phyloP scores from a whole-genome alignment of 1,140 invertebrate species.

The Lordiphosa collinella region DNA sequence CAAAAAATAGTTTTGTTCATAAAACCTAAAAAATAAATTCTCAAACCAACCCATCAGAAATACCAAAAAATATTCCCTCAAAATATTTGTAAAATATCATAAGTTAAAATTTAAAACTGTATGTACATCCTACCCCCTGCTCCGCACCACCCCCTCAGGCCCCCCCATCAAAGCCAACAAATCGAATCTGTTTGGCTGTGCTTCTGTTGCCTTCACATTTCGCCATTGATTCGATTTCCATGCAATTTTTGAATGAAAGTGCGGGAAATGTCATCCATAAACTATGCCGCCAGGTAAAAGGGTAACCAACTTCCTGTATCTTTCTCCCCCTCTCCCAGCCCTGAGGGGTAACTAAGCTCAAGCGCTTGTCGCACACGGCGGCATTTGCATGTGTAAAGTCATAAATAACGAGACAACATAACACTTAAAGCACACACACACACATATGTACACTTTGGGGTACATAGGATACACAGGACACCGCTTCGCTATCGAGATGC shows the following conservation, averaged over 20 bases:
- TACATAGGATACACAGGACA: slow-evolving; percentile 11
- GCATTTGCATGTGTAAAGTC: slow-evolving; percentile 76
- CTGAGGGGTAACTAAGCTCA: slow-evolving; percentile 59
- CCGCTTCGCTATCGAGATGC: slow-evolving; percentile 63
- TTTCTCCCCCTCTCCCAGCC: neutral
- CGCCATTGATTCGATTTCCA: slow-evolving; percentile 70
- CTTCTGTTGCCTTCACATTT: slow-evolving; percentile 17
- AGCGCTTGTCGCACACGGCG: slow-evolving; percentile 66
- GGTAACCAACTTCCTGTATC: slow-evolving; percentile 2
- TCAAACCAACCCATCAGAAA: too few species aligned
- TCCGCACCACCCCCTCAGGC: neutral
- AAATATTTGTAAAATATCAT: too few species aligned
- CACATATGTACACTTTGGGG: neutral
- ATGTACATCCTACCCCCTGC: neutral
- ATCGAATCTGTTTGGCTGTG: slow-evolving; percentile 51
- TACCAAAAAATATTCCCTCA: too few species aligned
- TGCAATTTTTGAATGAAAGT: slow-evolving; percentile 70
- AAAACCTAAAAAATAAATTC: too few species aligned
- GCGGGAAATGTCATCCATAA: slow-evolving; percentile 65
- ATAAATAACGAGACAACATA: slow-evolving; percentile 77
- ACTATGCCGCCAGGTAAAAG: slow-evolving; percentile 67
- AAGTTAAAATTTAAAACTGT: neutral
- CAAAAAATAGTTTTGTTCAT: too few species aligned
- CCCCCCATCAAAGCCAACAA: slow-evolving; percentile 27
- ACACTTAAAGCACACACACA: slow-evolving; percentile 54